A percentile compares a stretch with the other conserved stretches of the same genome.
Conservation (phyloP, 2,113 vertebrate genomes). For the Pterocles burchelli region DNA sequence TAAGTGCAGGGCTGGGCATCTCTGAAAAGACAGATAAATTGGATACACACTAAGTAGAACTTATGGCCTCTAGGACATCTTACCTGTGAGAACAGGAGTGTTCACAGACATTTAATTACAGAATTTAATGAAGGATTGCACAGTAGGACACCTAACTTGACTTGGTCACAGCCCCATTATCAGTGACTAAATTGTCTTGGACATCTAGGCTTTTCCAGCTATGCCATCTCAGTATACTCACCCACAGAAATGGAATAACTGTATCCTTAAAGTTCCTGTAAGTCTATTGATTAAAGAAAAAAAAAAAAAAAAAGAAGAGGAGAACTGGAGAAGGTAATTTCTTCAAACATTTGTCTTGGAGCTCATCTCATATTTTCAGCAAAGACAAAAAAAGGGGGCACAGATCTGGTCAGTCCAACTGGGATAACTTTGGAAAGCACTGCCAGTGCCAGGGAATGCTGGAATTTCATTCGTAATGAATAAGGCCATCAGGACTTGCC, state of each 20-base stretch:
- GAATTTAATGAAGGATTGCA: neutral
- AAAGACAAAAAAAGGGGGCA: neutral
- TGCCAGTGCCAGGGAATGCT: neutral
- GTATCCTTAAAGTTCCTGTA: neutral
- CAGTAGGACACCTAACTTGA: neutral
- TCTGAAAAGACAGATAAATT: neutral
- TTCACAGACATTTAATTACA: neutral
- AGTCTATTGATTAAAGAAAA: neutral
- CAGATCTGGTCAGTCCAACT: accelerated
- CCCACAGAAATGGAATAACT: neutral
- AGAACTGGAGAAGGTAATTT: neutral
- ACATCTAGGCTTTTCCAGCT: neutral
- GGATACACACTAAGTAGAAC: neutral
- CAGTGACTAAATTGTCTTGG: neutral
- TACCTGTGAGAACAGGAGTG: neutral
- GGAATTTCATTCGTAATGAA: neutral
- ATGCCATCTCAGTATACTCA: neutral
- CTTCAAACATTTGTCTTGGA: neutral
- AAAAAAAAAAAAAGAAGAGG: neutral
- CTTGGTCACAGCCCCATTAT: neutral
- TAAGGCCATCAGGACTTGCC: neutral
- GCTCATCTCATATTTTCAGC: neutral
- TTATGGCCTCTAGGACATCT: accelerated
- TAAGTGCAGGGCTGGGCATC: neutral
- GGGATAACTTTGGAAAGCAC: neutral